phyloP scores from a whole-genome alignment of 2,797 vertebrate genomes.

The Morelia viridis region DNA sequence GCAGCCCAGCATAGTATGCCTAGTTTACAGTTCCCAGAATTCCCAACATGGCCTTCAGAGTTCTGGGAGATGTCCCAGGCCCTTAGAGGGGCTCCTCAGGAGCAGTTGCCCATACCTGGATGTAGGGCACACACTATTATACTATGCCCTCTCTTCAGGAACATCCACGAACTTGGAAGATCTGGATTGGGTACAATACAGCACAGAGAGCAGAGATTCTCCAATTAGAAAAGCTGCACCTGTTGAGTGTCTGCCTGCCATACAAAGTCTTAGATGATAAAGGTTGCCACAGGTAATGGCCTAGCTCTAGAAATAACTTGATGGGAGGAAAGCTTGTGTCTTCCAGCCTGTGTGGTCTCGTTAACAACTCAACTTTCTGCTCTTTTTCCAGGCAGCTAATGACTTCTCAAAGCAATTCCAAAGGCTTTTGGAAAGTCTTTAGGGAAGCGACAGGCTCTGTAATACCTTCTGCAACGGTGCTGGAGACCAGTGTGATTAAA shows the following conservation, averaged over 20 bases:
- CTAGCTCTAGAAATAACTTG: not conserved
- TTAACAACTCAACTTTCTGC: not conserved
- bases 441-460: conserved; percentile 24
- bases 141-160: not conserved
- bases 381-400: not conserved
- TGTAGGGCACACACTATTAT: not conserved
- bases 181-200: not conserved
- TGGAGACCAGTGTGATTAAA: conserved; percentile 44
- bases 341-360: rapidly evolving
- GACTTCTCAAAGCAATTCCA: not conserved
- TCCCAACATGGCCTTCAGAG: not conserved
- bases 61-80: not conserved
- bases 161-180: not conserved
- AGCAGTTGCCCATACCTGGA: not conserved
- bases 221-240: not conserved
- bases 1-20: not conserved
- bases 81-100: not conserved
- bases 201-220: not conserved
- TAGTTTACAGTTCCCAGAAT: not conserved
- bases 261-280: not conserved
- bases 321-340: not conserved
- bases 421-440: conserved; percentile 37
- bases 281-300: not conserved
- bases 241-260: not conserved
- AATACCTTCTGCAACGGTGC: conserved; percentile 22